A percentile compares a stretch with the other conserved stretches of the same genome.
These are phyloP conservation scores for Agapostemon virescens DNA, from an alignment of 2,888 invertebrate species.

Conservation along the genomic window DNA sequence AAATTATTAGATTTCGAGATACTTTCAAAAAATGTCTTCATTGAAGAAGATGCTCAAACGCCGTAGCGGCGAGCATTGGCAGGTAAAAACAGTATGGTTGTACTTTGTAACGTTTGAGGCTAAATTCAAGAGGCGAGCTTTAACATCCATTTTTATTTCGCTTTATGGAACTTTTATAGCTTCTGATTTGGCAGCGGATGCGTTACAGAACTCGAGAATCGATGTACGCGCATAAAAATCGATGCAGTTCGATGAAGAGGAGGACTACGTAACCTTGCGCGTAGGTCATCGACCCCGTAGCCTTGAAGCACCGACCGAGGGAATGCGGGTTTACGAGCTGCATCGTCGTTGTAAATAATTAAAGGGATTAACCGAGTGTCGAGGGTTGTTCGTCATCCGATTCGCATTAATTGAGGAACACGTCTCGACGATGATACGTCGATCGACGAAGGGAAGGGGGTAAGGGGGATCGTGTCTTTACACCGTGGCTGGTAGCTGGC, in stretches of 20 bases:
- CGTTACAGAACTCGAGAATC: no score
- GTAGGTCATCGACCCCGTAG: background rate
- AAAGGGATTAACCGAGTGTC: slow-evolving; percentile 3
- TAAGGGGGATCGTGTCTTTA: slow-evolving; percentile 20
- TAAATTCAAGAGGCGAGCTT: no score
- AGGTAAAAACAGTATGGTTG: no score
- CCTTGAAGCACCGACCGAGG: background rate
- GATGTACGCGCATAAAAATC: background rate
- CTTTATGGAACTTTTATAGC: no score
- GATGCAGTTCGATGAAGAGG: background rate
- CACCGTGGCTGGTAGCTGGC: background rate
- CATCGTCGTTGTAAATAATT: slow-evolving; percentile 12
- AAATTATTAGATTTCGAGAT: no score
- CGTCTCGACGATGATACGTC: slow-evolving; percentile 25
- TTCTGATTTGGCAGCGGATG: no score
- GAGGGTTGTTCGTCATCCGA: slow-evolving; percentile 17
- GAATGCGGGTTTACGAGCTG: background rate
- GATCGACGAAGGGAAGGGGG: background rate
- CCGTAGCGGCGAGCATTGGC: no score
- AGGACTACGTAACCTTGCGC: background rate
- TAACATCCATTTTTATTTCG: no score
- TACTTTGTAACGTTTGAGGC: no score
- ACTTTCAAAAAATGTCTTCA: no score
- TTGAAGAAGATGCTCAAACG: no score
- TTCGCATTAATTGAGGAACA: slow-evolving; percentile 23